Conservation (phyloP, 2,888 invertebrate species). For the Xylophagus ater region DNA sequence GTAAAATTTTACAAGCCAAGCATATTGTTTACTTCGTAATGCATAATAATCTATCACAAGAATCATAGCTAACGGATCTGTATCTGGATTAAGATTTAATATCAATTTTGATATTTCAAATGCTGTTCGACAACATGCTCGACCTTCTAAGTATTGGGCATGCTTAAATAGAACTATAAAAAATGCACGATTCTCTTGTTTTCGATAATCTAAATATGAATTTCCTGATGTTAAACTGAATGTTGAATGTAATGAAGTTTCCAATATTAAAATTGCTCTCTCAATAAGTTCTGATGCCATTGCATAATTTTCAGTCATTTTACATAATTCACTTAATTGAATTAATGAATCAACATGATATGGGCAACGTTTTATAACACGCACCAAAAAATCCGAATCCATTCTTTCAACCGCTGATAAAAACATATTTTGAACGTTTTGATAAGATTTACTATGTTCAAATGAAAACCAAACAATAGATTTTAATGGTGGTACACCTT, state of each 20-base stretch:
- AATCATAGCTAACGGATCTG: constrained; percentile 65
- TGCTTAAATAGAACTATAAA: constrained; percentile 75
- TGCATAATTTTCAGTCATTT: constrained; percentile 63
- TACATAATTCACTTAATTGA: constrained; percentile 68
- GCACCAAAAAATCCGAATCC: constrained; percentile 67
- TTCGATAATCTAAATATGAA: constrained; percentile 63
- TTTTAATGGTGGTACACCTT: constrained; percentile 19
- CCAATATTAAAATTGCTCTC: constrained; percentile 62
- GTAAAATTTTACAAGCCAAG: constrained; percentile 53
- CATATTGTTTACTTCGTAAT: constrained; percentile 58
- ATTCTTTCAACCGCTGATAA: constrained; percentile 66
- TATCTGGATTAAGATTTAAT: constrained; percentile 62
- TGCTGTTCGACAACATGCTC: constrained; percentile 77
- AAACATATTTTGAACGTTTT: constrained; percentile 61
- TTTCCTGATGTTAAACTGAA: constrained; percentile 66
- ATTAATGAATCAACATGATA: constrained; percentile 72
- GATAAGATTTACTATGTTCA: constrained; percentile 63
- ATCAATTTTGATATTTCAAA: constrained; percentile 76
- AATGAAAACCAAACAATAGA: constrained; percentile 50
- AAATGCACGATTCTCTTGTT: constrained; percentile 71
- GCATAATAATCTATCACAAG: constrained; percentile 76
- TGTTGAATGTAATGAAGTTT: constrained; percentile 66
- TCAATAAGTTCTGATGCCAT: constrained; percentile 71
- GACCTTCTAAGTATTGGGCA: constrained; percentile 60
- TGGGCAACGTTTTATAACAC: constrained; percentile 59